Conservation (phyloP, 2,888 invertebrate species). For the Auanema freiburgensis region DNA sequence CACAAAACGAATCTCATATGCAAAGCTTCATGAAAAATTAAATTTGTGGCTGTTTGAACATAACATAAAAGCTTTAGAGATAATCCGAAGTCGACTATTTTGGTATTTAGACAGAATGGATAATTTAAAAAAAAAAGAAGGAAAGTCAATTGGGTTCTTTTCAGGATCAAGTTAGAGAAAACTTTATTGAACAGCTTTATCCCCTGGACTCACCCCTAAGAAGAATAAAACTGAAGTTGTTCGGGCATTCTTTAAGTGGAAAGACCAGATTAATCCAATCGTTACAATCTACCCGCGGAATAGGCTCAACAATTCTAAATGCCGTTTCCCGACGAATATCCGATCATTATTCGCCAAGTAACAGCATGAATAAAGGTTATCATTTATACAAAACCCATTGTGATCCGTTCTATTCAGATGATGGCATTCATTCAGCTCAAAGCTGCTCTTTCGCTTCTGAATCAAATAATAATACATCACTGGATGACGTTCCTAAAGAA, state of each 20-base stretch:
- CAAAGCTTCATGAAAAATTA: too few relatives aligned
- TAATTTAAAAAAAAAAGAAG: too few relatives aligned
- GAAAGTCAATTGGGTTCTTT: too few relatives aligned
- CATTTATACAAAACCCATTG: background rate
- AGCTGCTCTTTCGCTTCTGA: constrained; percentile 50
- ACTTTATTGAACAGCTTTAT: constrained; percentile 72
- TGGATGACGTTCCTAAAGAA: constrained; percentile 1
- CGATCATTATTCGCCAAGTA: constrained; percentile 50
- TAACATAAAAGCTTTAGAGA: too few relatives aligned
- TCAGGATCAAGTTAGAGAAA: constrained; percentile 66
- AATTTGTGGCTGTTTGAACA: too few relatives aligned
- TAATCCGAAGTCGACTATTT: too few relatives aligned
- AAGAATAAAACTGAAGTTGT: constrained; percentile 74
- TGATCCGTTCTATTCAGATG: constrained; percentile 34
- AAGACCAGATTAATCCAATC: constrained; percentile 44
- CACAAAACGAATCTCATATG: too few relatives aligned
- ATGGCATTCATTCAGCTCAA: constrained; percentile 56
- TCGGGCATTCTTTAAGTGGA: constrained; percentile 73
- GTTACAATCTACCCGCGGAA: constrained; percentile 37
- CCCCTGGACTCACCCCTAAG: constrained; percentile 61
- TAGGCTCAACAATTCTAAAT: constrained; percentile 49
- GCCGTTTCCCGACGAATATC: constrained; percentile 59
- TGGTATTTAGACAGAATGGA: too few relatives aligned
- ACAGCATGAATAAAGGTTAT: constrained; percentile 25
- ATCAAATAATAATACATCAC: constrained; percentile 38